Evolutionary conservation across 2,797 vertebrate genomes (phyloP), one percentile per base, ranked within the genome.

Genomic region (Oreochromis grahami): DNA sequence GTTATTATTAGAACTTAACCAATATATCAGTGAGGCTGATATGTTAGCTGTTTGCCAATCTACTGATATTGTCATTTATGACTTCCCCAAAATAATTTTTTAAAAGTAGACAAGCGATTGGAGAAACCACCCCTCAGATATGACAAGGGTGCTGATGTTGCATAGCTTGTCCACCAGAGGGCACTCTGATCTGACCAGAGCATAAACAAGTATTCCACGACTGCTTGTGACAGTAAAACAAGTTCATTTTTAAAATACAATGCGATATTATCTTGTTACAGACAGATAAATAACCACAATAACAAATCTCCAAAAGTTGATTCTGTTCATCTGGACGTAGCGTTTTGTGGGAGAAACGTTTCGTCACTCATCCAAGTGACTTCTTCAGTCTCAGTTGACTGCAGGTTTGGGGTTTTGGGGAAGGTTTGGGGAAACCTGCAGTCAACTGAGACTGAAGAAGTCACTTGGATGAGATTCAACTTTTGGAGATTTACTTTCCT

Each of bases 71-170:
- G 58, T 11, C 3, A 60, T 60, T 60, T 60, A 36, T n/a, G 9
- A 60, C 58, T 34, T 34, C 56, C 58, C 58, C 15, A 36, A 63
- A 63, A 63, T 63, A 34, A 5, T 58, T 34, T 1, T 60, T 1
- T n/a, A 5, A 63, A 63, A 63, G 32, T 63, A 36, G 19, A 63
- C 10, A 63, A 38, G 10, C 17, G 0, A 63, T n/a, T n/a, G 34
- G 34, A 63, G 58, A 63, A 38, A 63, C 58, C 58, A 63, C 58
- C 58, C 58, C 7, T 63, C 58, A 63, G 34, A 13, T 55, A 14
- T 26, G 21, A 11, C 15, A 58, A 11, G 56, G 19, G 19, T 63
- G 10, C 6, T 63, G 32, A 13, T 63, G 6, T 63, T 36, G 32
- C 32, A n/a, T 63, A 36, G 1, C 0, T 63, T 63, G 58, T 38